Evolutionary conservation across 2,797 vertebrate species (phyloP).

Genomic region (Hafferia zeledoni): DNA sequence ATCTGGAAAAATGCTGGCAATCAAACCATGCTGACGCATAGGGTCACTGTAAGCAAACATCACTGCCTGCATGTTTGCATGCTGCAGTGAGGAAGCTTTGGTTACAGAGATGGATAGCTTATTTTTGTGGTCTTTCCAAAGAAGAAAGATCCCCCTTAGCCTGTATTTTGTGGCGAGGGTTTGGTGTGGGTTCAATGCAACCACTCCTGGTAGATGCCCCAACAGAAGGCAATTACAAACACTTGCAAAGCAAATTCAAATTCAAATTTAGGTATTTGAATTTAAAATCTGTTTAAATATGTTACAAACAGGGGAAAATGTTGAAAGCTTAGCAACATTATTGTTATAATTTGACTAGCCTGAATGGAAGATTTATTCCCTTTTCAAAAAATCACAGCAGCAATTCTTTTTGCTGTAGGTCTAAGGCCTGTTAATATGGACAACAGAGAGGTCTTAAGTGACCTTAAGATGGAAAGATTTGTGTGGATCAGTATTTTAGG

Average conservation of each 20-base stretch:
- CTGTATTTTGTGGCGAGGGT: not conserved
- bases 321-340: not conserved
- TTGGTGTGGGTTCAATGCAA: not conserved
- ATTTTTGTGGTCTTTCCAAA: not conserved
- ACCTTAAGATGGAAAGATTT: not conserved
- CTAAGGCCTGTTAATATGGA: not conserved
- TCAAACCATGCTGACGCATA: not conserved
- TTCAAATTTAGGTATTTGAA: not conserved
- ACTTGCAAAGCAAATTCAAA: not conserved
- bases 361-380: not conserved
- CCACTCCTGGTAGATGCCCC: not conserved
- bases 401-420: not conserved
- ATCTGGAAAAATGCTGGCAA: slow-evolving; percentile 1
- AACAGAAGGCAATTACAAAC: not conserved
- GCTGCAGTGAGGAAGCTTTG: not conserved
- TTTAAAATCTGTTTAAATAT: not conserved
- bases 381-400: not conserved
- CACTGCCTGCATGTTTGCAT: not conserved
- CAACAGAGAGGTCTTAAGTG: not conserved
- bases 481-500: not conserved
- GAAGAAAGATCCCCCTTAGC: not conserved
- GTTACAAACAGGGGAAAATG: not conserved
- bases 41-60: not conserved
- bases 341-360: not conserved
- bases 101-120: not conserved